Evolutionary conservation across 2,797 vertebrate genomes (phyloP).

Genomic region (Hydrolagus colliei): DNA sequence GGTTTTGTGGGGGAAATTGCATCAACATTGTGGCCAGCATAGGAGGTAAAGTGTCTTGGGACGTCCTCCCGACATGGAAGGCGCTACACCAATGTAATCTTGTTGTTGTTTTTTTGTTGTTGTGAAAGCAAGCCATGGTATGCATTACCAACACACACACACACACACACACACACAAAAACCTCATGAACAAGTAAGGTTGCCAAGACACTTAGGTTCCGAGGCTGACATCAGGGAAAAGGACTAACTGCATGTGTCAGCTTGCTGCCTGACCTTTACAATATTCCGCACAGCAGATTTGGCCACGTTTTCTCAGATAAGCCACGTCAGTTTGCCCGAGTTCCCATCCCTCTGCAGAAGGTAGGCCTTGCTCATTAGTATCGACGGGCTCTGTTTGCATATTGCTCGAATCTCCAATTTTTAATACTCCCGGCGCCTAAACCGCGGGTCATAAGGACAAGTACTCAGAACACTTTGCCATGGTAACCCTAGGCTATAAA

Average conservation of each 20-base stretch:
- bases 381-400: too few relatives aligned
- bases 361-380: neutral
- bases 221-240: neutral
- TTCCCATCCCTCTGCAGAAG: neutral
- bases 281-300: neutral
- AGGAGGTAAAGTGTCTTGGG: too few relatives aligned
- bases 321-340: neutral
- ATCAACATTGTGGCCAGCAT: too few relatives aligned
- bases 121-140: too few relatives aligned
- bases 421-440: neutral
- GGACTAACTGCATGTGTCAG: neutral
- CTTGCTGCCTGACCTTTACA: neutral
- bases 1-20: too few relatives aligned
- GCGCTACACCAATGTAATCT: too few relatives aligned
- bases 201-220: neutral
- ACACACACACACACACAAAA: neutral
- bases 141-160: too few relatives aligned
- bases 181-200: neutral
- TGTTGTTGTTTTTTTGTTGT: too few relatives aligned
- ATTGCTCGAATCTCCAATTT: neutral
- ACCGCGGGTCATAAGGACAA: neutral
- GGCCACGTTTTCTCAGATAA: neutral
- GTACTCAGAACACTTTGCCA: neutral
- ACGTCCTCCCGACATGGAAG: too few relatives aligned
- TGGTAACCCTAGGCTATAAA: neutral